phyloP scores from a whole-genome alignment of 1,140 invertebrate species.

The Drosophila gunungcola region DNA sequence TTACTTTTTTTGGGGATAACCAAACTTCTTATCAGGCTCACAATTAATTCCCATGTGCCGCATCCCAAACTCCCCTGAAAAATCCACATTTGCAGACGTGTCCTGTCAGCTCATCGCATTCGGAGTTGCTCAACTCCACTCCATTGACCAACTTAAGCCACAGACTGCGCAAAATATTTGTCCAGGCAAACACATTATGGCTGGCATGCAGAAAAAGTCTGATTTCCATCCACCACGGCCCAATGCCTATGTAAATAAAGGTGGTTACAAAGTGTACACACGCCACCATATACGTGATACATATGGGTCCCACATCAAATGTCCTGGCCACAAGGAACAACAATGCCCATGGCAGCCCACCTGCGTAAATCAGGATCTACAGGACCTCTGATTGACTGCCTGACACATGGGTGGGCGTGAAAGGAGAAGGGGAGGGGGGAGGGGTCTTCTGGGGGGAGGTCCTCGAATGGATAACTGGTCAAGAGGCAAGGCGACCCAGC shows the following conservation, averaged over 20 bases:
- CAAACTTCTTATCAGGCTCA: too few relatives aligned
- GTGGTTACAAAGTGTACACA: conserved; percentile 32
- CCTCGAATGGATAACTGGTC: conserved; percentile 45
- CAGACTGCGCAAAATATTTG: conserved; percentile 49
- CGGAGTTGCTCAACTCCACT: conserved; percentile 16
- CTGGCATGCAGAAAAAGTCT: conserved; percentile 16
- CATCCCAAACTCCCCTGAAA: neutral
- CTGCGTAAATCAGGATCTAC: conserved; percentile 79
- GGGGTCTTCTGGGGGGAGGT: neutral
- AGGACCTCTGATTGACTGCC: conserved; percentile 69
- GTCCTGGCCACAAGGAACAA: conserved; percentile 64
- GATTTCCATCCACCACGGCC: conserved; percentile 48
- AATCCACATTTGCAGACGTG: neutral
- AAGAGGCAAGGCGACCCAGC: conserved; percentile 40
- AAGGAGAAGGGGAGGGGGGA: neutral
- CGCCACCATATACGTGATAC: conserved; percentile 33
- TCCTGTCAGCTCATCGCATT: conserved; percentile 15
- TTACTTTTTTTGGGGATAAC: too few relatives aligned
- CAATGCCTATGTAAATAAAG: conserved; percentile 47
- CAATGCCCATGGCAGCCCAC: conserved; percentile 62
- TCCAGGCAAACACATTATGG: conserved; percentile 50
- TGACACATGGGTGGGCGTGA: conserved; percentile 35
- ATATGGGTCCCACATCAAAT: conserved; percentile 30
- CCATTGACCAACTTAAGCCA: conserved; percentile 52
- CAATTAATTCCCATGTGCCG: too few relatives aligned